Evolutionary conservation across 2,888 invertebrate species (phyloP), one percentile per base, ranked within the genome.

Genomic region (Lepidochitona cinerea): DNA sequence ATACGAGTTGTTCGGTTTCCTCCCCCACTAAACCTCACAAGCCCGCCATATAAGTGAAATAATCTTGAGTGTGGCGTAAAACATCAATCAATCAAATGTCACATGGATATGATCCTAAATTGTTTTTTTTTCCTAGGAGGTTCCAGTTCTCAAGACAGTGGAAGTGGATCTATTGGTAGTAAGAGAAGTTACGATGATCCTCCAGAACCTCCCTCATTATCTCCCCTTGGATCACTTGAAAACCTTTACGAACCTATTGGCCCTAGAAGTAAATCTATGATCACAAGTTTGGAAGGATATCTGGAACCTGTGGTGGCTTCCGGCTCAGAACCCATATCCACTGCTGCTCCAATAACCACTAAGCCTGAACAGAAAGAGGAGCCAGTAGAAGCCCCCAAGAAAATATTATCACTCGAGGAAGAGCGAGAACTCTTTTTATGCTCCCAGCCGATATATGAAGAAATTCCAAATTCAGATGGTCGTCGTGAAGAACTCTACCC

Each of bases 371-470:
- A 72, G 72, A 67, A 68, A 7, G 69, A 74, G 71, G 64, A 68
- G 35, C 41, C 70, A 9, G 72, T 53, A 9, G 66, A 66, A 18
- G 23, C 54, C 18, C 35, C 35, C 3, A 66, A 37, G 35, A 66
- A 37, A 23, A 26, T 37, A 12, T 5, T 37, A 9, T 66, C 66
- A 2, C 37, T 66, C 35, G 66, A 35, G 49, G 83, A 85, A 33
- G 83, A 84, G 65, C 76, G 86, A 37, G 59, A 82, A 36, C 72
- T 73, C 5, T 68, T 86, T 29, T 72, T 87, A 14, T 85, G 86
- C 0, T 80, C 83, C 0, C 87, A 87, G 74, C 87, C 87, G 23
- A 86, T 87, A 54, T 87, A 87, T 70, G 87, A 87, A 66, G 87
- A 87, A 72, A 87, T 87, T 6, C 75, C 76, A 2, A 84, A 85